Evolutionary conservation across 2,113 vertebrate species (phyloP), one percentile per base, ranked within the genome.

Genomic region (Aythya baeri): DNA sequence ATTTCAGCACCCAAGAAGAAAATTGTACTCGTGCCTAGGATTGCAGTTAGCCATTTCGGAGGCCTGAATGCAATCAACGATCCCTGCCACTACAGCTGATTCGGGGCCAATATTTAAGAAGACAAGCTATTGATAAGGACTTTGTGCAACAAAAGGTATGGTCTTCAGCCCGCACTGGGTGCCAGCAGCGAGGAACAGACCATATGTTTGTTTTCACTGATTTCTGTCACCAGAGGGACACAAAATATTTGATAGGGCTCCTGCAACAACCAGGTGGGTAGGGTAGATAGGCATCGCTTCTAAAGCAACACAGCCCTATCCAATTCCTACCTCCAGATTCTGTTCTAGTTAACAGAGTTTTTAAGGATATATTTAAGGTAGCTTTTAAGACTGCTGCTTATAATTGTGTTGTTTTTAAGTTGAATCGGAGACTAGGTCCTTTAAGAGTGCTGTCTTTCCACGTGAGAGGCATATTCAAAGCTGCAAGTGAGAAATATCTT

Each of bases 401-500:
- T 65, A 63, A 89, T 27, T 41, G 0, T 1, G 18, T 36, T 26
- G 16, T 62, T 58, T 83, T 55, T 75, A 43, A 3, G 4, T 27
- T 95, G 52, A 72, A 92, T 93, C 17, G 43, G 72, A 68, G 46
- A 38, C 65, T 31, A 14, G 23, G 49, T 86, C 32, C 25, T 90
- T 88, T 74, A 65, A 79, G 31, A 84, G 20, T 59, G 13, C 29
- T 27, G 50, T 76, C 38, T 72, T 66, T 86, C 41, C 71, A 21
- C 80, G 25, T 34, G 44, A 92, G 50, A 58, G 22, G 11, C 16
- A 18, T 61, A 70, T 92, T 93, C 77, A 85, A 70, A 92, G 65
- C 55, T 87, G 78, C 73, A 82, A 94, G 87, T 89, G 58, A 89
- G 89, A 85, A 82, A 77, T 62, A 27, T 77, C 59, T 71, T 80